These are phyloP conservation scores for Dicrurus megarhynchus DNA, from an alignment of 2,113 vertebrate species.

Conservation along the genomic window DNA sequence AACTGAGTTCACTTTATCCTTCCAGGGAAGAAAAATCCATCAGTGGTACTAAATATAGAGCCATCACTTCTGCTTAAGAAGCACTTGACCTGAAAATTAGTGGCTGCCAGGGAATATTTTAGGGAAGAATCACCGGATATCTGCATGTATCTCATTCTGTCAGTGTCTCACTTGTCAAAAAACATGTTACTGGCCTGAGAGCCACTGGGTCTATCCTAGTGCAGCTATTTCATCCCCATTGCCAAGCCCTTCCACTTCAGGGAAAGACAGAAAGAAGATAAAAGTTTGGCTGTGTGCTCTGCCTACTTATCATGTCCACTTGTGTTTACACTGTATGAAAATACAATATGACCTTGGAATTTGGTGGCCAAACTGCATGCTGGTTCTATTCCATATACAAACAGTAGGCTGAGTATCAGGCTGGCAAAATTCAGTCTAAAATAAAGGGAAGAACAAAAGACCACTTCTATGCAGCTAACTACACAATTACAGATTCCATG, in stretches of 20 bases:
- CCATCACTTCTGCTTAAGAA: conserved; percentile 15
- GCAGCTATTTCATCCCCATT: background rate
- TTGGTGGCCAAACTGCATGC: background rate
- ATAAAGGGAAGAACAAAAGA: conserved; percentile 7
- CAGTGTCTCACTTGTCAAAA: background rate
- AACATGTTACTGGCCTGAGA: background rate
- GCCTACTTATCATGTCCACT: background rate
- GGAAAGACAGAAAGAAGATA: background rate
- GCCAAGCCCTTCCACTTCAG: background rate
- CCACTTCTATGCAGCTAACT: conserved; percentile 34
- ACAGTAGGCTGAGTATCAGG: background rate
- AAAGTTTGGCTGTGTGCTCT: background rate
- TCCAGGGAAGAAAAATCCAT: conserved; percentile 36
- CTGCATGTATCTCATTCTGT: background rate
- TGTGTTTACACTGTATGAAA: background rate
- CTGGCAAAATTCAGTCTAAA: conserved; percentile 17
- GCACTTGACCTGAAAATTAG: conserved; percentile 35
- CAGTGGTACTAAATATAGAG: conserved; percentile 32
- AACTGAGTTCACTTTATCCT: conserved; percentile 18
- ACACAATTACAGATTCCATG: conserved; percentile 36
- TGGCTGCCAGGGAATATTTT: background rate
- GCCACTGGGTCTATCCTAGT: background rate
- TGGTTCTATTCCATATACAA: background rate
- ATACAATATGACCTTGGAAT: background rate
- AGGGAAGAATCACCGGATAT: background rate